Evolutionary conservation across 1,140 invertebrate genomes (phyloP).

Genomic region (Drosophila fuyamai): DNA sequence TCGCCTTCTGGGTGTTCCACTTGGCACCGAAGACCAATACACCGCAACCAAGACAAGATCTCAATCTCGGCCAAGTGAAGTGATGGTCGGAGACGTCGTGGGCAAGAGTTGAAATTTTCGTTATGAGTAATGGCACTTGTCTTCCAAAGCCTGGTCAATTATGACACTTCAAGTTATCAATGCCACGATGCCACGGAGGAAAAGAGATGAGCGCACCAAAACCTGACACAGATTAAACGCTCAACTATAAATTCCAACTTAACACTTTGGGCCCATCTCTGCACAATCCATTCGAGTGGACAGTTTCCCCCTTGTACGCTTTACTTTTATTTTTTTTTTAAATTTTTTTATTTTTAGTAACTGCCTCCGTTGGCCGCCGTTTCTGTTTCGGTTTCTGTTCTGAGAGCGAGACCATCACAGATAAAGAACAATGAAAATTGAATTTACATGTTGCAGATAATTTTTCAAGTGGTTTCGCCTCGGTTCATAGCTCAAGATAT

Average conservation of each 20-base stretch:
- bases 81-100: conserved; percentile 51
- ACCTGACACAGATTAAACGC: conserved; percentile 82
- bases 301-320: conserved; percentile 30
- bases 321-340: conserved; percentile 31
- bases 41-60: conserved; percentile 61
- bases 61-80: conserved; percentile 67
- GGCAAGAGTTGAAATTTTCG: conserved; percentile 60
- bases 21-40: conserved; percentile 34
- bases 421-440: conserved; percentile 84
- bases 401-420: conserved; percentile 56
- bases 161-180: conserved; percentile 84
- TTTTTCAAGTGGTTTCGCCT: conserved; percentile 73
- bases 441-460: conserved; percentile 84
- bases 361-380: conserved; percentile 59
- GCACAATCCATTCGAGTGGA: conserved; percentile 54
- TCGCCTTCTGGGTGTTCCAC: conserved; percentile 74
- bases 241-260: conserved; percentile 82
- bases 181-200: conserved; percentile 33
- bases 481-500: conserved; percentile 64
- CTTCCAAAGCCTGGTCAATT: conserved; percentile 82
- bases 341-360: conserved; percentile 68
- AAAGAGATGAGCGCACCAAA: conserved; percentile 36
- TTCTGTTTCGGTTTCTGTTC: conserved; percentile 35
- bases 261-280: conserved; percentile 68
- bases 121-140: conserved; percentile 83